Percentiles rank a stretch among this genome's conserved stretches.
These are phyloP conservation scores for Lithobates sylvaticus DNA, from an alignment of 2,797 vertebrate genomes.

Conservation along the genomic window DNA sequence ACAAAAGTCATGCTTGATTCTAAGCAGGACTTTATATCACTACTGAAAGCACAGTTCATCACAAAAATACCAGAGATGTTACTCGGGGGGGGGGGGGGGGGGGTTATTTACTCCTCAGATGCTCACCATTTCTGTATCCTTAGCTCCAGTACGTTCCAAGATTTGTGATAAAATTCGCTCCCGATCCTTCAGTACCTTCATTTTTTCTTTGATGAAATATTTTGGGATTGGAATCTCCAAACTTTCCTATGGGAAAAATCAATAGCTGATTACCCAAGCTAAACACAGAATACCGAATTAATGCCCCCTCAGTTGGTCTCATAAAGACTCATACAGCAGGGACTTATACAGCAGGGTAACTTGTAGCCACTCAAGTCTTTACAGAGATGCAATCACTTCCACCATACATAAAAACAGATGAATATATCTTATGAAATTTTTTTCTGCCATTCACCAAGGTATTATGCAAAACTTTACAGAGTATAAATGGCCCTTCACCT, in stretches of 20 bases:
- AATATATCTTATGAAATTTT: no score
- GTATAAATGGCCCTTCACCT: no score
- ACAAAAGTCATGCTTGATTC: background rate
- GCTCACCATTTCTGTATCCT: slow-evolving; percentile 68
- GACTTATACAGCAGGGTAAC: no score
- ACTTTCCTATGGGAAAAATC: slow-evolving; percentile 75
- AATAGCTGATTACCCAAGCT: background rate
- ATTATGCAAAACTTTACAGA: no score
- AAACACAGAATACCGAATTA: background rate
- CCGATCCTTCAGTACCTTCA: slow-evolving; percentile 77
- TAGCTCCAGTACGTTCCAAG: slow-evolving; percentile 69
- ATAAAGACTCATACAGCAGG: background rate
- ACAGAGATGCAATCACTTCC: background rate
- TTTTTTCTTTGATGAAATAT: slow-evolving; percentile 85
- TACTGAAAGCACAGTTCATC: background rate
- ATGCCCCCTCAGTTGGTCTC: background rate
- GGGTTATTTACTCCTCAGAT: background rate
- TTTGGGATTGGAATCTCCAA: slow-evolving; percentile 85
- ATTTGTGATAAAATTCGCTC: slow-evolving; percentile 79
- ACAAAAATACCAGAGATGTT: background rate
- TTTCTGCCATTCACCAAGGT: no score
- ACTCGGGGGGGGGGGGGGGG: background rate
- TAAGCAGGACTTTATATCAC: background rate
- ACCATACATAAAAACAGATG: background rate
- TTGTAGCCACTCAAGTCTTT: background rate